A percentile compares a stretch with the other conserved stretches of the same genome.
phyloP scores from a whole-genome alignment of 2,888 invertebrate species.

The Leistus spinibarbis region DNA sequence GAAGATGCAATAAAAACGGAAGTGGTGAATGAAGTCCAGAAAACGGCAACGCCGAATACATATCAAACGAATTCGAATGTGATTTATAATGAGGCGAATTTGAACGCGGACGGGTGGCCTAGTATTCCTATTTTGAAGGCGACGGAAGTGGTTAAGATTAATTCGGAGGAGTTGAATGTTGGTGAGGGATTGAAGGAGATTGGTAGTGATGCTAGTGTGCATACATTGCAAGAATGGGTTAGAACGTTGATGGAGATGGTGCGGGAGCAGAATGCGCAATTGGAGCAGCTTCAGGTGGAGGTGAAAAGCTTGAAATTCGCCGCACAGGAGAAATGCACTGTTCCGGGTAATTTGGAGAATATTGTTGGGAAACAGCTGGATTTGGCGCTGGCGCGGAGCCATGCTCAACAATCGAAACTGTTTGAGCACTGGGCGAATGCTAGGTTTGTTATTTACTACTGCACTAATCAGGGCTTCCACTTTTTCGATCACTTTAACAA shows the following conservation, averaged over 20 bases:
- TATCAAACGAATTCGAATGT: constrained; percentile 14
- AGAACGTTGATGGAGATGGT: constrained; percentile 49
- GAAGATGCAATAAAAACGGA: constrained; percentile 49
- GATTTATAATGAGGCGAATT: constrained; percentile 40
- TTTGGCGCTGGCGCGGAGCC: constrained; percentile 52
- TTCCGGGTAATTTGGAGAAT: constrained; percentile 34
- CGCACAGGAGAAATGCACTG: constrained; percentile 40
- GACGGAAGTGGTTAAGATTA: constrained; percentile 50
- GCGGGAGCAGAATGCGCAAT: constrained; percentile 51
- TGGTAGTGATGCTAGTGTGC: not conserved
- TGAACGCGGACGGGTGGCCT: constrained; percentile 54
- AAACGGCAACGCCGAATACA: constrained; percentile 23
- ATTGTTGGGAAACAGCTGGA: constrained; percentile 51
- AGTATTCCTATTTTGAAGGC: constrained; percentile 56
- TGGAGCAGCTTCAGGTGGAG: constrained; percentile 52
- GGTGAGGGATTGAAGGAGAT: constrained; percentile 15
- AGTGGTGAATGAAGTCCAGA: constrained; percentile 41
- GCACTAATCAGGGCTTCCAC: not conserved
- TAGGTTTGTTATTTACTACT: constrained; percentile 1
- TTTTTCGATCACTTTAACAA: no score
- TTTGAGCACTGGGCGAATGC: constrained; percentile 50
- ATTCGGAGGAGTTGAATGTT: constrained; percentile 42
- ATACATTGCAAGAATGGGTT: constrained; percentile 24
- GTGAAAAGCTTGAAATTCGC: constrained; percentile 45
- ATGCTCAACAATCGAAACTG: constrained; percentile 53